These are phyloP conservation scores for Pseudomyrmex gracilis DNA, from an alignment of 1,140 invertebrate genomes.

Conservation along the genomic window DNA sequence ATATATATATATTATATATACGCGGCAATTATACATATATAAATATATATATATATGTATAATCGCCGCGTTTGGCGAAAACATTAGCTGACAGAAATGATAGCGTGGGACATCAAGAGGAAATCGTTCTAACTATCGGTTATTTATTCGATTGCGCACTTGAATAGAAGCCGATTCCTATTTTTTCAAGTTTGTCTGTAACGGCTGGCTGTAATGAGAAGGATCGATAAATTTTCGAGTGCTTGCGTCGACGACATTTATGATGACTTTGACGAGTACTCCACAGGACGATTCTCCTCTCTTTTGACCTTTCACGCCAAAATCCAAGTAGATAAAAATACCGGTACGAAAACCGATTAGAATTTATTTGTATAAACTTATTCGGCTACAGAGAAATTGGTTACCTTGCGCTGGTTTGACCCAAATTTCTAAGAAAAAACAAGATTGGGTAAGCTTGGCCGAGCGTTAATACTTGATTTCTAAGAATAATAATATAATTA, in stretches of 20 bases:
- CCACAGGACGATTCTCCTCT: constrained; percentile 44
- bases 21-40: too few relatives aligned
- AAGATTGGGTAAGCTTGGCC: constrained; percentile 5
- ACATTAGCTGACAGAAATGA: constrained; percentile 13
- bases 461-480: constrained; percentile 42
- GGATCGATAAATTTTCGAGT: constrained; percentile 71
- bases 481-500: constrained; percentile 50
- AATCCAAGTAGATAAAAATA: constrained; percentile 26
- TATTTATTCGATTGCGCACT: not conserved
- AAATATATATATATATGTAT: not conserved
- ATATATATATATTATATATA: not conserved
- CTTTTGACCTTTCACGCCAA: constrained; percentile 73
- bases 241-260: constrained; percentile 76
- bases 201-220: constrained; percentile 17
- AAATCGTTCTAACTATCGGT: constrained; percentile 56
- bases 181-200: constrained; percentile 31
- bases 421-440: not conserved
- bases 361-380: constrained; percentile 46
- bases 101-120: constrained; percentile 67
- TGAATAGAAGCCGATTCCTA: constrained; percentile 24
- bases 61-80: constrained; percentile 36
- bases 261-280: constrained; percentile 80
- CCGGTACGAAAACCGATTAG: constrained; percentile 6
- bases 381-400: constrained; percentile 50
- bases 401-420: constrained; percentile 1